Conservation (phyloP, 1,140 invertebrate species). For the Cepaea nemoralis region DNA sequence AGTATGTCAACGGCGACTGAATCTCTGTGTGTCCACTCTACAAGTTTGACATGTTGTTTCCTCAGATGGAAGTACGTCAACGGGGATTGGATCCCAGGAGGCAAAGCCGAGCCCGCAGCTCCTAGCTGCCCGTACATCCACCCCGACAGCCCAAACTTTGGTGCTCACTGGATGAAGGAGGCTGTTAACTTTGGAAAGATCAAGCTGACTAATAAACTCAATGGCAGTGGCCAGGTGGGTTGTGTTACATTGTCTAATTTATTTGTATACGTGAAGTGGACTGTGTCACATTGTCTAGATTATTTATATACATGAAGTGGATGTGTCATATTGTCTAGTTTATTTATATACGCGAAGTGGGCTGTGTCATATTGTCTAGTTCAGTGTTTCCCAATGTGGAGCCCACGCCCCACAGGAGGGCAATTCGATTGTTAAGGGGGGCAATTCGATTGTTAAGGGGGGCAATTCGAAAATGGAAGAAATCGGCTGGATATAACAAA, state of each 20-base stretch:
- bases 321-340: background rate
- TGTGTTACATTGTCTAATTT: background rate
- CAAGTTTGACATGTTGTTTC: too few relatives aligned
- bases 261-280: too few relatives aligned
- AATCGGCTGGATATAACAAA: too few relatives aligned
- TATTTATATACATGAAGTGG: background rate
- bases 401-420: too few relatives aligned
- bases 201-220: conserved; percentile 1
- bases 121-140: background rate
- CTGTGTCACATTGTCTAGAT: background rate
- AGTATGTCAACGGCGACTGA: too few relatives aligned
- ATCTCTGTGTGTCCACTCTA: too few relatives aligned
- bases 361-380: too few relatives aligned
- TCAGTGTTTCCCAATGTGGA: too few relatives aligned
- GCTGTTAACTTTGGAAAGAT: background rate
- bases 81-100: background rate
- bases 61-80: background rate
- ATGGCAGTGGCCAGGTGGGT: background rate
- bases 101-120: background rate
- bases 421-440: too few relatives aligned
- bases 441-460: too few relatives aligned
- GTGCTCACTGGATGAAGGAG: background rate
- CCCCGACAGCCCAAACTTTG: background rate
- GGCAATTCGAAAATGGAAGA: too few relatives aligned
- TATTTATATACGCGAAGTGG: too few relatives aligned